Percentiles rank a stretch among this genome's conserved stretches.
These are phyloP conservation scores for Stramonita haemastoma DNA, from an alignment of 2,888 invertebrate species.

Conservation along the genomic window DNA sequence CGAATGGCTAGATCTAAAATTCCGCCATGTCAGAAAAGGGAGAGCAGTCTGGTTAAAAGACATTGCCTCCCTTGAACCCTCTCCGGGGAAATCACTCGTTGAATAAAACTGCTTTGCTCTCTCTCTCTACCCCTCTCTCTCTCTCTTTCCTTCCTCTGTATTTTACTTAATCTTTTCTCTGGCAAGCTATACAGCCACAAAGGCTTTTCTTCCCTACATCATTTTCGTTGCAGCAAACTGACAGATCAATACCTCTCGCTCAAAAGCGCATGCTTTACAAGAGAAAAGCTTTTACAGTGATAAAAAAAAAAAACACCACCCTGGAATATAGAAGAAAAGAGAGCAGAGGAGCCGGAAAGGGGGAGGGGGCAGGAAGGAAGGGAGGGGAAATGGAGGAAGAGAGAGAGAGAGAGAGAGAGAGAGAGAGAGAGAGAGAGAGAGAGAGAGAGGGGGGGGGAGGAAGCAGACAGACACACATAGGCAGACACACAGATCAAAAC, in stretches of 20 bases:
- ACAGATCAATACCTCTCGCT: too few species aligned
- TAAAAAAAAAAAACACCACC: too few species aligned
- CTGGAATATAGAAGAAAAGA: neutral
- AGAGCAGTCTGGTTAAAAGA: neutral
- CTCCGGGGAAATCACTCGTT: neutral
- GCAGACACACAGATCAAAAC: neutral
- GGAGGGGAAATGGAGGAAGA: neutral
- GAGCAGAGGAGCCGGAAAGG: neutral
- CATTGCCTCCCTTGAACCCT: neutral
- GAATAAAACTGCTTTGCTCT: neutral
- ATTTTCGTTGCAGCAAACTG: too few species aligned
- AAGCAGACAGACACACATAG: too few species aligned
- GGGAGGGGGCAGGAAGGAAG: neutral
- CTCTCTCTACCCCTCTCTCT: too few species aligned
- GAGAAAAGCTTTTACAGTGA: too few species aligned
- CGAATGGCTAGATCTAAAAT: neutral
- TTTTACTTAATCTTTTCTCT: too few species aligned
- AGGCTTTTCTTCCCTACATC: too few species aligned
- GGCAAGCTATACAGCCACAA: too few species aligned
- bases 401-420: neutral
- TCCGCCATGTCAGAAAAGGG: neutral
- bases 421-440: constrained; percentile 6
- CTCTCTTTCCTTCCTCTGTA: too few species aligned
- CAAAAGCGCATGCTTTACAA: too few species aligned
- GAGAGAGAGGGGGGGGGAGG: neutral